phyloP scores from a whole-genome alignment of 2,113 vertebrate species.

The Pachycephala philippinensis region DNA sequence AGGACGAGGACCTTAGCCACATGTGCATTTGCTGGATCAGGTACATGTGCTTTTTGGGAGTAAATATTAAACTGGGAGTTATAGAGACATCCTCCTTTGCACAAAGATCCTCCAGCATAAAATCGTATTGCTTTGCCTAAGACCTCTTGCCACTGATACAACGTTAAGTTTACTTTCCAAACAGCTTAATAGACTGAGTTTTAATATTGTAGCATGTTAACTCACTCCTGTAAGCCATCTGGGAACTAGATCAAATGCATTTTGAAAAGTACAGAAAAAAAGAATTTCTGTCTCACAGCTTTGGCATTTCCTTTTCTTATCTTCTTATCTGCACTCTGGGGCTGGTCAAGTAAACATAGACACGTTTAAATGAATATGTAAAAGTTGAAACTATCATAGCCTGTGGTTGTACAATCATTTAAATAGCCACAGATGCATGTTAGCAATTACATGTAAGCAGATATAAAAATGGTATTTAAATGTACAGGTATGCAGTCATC shows the following conservation, averaged over 20 bases:
- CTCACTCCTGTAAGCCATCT: background rate
- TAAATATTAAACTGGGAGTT: background rate
- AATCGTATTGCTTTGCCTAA: background rate
- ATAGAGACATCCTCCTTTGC: background rate
- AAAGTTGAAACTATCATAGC: background rate
- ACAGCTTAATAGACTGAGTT: background rate
- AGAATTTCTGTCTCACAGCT: background rate
- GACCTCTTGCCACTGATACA: background rate
- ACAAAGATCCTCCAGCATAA: background rate
- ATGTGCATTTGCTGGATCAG: background rate
- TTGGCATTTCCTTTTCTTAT: slow-evolving; percentile 16
- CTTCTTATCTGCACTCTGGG: background rate
- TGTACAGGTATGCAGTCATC: background rate
- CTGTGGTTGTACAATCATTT: background rate
- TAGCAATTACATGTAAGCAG: background rate
- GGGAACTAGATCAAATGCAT: background rate
- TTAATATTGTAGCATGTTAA: background rate
- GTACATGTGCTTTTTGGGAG: background rate
- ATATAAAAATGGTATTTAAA: background rate
- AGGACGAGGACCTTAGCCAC: background rate
- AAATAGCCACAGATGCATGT: background rate
- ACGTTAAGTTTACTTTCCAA: background rate
- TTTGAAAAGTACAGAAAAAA: background rate
- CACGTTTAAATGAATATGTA: background rate
- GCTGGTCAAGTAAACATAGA: background rate